Evolutionary conservation across 2,797 vertebrate species (phyloP), one percentile per base, ranked within the genome.

Genomic region (Galago senegalensis): DNA sequence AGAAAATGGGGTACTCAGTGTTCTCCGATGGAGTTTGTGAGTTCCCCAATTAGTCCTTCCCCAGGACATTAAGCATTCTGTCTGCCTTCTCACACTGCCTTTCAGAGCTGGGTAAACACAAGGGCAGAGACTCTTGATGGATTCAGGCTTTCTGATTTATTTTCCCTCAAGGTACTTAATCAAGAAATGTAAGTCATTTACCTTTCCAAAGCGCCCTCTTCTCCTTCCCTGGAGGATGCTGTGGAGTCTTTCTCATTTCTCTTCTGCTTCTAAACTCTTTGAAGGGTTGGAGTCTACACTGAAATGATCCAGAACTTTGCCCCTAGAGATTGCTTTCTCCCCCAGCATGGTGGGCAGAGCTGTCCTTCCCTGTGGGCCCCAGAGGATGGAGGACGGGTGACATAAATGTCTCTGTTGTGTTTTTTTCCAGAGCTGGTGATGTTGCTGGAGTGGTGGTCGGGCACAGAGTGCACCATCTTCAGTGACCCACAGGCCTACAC

Each of bases 371-470:
- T 40, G 9, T 1, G 8, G 0, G 0, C 27, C 79, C 58, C 70
- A 0, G 58, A 14, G 2, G 37, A n/a, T 21, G 0, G 18, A 4
- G n/a, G 34, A 4, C 1, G 6, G 9, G 0, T 7, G n/a, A 34
- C 3, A 4, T 94, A 40, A 94, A 31, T 3, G 1, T 31, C 34
- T 93, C 21, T 96, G 96, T 97, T 93, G 2, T 98, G 97, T 69
- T 98, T 96, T 97, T 25, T 99, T 98, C 27, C 97, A 99, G 99
- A 99, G 98, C 95, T 99, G 99, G 99, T 99, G 94, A 99, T 99
- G 96, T 91, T 99, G 91, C 98, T 99, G 98, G 99, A 99, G 97
- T 99, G 99, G 99, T 99, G 99, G 99, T 99, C 99, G 2, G 99
- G 99, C 80, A 99, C 99, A 0, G 98, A 99, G 77, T 99, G 99